Conservation (phyloP, 1,140 invertebrate genomes). For the Papilio dardanus region DNA sequence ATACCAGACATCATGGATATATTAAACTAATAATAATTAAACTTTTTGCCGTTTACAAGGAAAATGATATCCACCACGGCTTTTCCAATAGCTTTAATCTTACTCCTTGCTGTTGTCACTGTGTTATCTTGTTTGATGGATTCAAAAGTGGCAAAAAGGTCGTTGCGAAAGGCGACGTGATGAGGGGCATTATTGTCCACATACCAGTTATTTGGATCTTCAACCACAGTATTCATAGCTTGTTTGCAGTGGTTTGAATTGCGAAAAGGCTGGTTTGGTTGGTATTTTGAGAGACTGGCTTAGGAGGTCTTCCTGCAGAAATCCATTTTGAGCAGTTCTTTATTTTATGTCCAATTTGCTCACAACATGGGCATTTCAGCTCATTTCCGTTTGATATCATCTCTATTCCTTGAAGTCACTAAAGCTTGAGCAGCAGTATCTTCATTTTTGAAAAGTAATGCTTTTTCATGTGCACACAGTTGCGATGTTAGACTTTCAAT, state of each 20-base stretch:
- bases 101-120: conserved; percentile 16
- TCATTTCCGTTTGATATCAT: conserved; percentile 38
- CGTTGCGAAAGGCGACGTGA: neutral
- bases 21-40: no score
- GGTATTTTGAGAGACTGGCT: conserved; percentile 11
- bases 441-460: conserved; percentile 7
- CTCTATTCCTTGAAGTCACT: no score
- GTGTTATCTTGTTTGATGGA: neutral
- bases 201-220: conserved; percentile 2
- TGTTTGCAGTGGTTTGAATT: no score
- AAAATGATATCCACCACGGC: neutral
- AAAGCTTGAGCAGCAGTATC: neutral
- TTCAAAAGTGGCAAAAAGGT: neutral
- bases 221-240: no score
- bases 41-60: no score
- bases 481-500: conserved; percentile 42
- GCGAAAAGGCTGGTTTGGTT: no score
- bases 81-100: conserved; percentile 1
- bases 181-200: neutral
- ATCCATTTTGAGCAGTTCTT: conserved; percentile 42
- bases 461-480: conserved; percentile 40
- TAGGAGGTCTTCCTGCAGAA: conserved; percentile 39
- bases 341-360: conserved; percentile 38
- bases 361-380: conserved; percentile 38
- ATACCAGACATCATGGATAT: no score